phyloP scores from a whole-genome alignment of 2,113 vertebrate genomes.

The Ciconia maguari region DNA sequence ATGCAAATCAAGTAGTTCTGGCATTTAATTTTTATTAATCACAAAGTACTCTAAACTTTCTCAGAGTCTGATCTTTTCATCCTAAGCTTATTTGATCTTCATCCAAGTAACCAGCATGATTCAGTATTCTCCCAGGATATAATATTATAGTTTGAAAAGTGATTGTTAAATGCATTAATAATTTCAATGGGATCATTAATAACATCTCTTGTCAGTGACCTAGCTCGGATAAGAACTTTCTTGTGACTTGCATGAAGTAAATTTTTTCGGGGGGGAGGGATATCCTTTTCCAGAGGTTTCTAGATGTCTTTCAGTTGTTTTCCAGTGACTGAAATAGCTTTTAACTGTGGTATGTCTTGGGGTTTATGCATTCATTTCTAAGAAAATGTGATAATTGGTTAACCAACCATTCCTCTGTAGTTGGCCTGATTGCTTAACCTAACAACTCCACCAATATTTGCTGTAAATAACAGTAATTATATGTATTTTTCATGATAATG shows the following conservation, averaged over 20 bases:
- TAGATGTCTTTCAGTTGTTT: conserved; percentile 68
- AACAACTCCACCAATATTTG: conserved; percentile 58
- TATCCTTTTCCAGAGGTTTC: conserved; percentile 68
- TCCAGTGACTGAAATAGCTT: conserved; percentile 66
- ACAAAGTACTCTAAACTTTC: conserved; percentile 58
- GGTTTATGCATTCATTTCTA: conserved; percentile 69
- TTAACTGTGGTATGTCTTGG: conserved; percentile 66
- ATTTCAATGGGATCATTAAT: conserved; percentile 76
- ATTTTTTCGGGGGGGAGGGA: conserved; percentile 9
- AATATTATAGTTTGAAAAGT: conserved; percentile 68
- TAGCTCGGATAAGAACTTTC: conserved; percentile 75
- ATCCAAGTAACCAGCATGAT: conserved; percentile 69
- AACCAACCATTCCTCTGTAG: conserved; percentile 58
- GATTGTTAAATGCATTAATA: conserved; percentile 69
- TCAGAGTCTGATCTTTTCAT: conserved; percentile 68
- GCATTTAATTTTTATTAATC: conserved; percentile 52
- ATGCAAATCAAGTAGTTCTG: conserved; percentile 33
- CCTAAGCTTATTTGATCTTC: conserved; percentile 68
- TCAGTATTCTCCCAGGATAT: conserved; percentile 68
- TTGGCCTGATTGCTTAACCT: conserved; percentile 57
- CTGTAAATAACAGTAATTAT: conserved; percentile 60
- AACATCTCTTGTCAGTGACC: conserved; percentile 74
- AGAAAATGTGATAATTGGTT: conserved; percentile 74
- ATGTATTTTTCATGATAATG: conserved; percentile 35
- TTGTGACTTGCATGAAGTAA: conserved; percentile 73